Evolutionary conservation across 2,113 vertebrate genomes (phyloP).

Genomic region (Dromiciops gliroides): DNA sequence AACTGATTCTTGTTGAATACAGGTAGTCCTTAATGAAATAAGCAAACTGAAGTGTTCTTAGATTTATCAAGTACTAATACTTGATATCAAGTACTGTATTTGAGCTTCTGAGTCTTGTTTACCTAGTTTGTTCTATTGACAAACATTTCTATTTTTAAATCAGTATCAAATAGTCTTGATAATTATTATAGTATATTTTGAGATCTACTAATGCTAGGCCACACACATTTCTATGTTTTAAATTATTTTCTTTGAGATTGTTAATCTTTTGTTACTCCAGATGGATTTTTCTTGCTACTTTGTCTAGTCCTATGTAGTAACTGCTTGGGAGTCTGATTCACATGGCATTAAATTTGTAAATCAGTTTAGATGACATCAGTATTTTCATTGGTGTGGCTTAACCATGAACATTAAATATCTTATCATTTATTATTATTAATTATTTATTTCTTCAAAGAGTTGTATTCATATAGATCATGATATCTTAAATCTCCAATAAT

Average conservation of each 20-base stretch:
- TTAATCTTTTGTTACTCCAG: background rate
- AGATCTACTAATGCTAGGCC: too few species aligned
- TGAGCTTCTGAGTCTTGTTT: too few species aligned
- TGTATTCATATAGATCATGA: background rate
- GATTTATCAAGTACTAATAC: too few species aligned
- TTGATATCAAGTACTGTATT: too few species aligned
- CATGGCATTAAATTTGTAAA: background rate
- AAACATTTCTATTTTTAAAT: too few species aligned
- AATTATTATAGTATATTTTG: too few species aligned
- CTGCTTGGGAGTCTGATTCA: background rate
- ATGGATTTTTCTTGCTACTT: background rate
- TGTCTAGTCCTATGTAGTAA: background rate
- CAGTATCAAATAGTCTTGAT: too few species aligned
- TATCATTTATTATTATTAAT: background rate
- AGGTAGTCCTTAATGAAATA: too few species aligned
- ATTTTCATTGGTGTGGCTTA: too few species aligned
- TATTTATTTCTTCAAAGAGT: background rate
- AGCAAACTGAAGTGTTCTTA: too few species aligned
- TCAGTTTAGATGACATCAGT: background rate
- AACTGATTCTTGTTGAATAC: too few species aligned
- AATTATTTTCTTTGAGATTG: background rate
- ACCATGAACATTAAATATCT: background rate
- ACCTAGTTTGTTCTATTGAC: too few species aligned
- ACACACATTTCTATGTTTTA: background rate
- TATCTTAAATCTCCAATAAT: background rate